Conservation (phyloP, 1,140 invertebrate genomes). For the Zaprionus davidi region DNA sequence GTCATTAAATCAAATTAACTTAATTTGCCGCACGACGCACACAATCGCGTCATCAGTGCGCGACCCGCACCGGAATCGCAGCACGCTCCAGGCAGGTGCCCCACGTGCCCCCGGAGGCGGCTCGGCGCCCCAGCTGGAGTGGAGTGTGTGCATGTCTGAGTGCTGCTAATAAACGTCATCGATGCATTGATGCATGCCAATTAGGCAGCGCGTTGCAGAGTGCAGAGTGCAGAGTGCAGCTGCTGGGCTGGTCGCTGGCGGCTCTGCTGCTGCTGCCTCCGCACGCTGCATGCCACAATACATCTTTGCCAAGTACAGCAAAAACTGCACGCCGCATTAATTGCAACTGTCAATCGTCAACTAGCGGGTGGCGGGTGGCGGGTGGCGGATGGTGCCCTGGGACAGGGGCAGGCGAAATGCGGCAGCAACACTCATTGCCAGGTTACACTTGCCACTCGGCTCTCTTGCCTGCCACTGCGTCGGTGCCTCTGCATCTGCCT, state of each 20-base stretch:
- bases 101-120: no score
- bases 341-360: conserved; percentile 72
- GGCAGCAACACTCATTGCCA: not conserved
- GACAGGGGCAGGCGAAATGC: not conserved
- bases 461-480: not conserved
- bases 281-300: conserved; percentile 10
- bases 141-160: conserved; percentile 63
- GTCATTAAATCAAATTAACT: conserved; percentile 75
- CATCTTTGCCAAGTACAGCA: conserved; percentile 68
- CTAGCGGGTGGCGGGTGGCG: not conserved
- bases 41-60: conserved; percentile 67
- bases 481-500: not conserved
- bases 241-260: not conserved
- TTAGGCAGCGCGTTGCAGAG: conserved; percentile 56
- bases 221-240: not conserved
- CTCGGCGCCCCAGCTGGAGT: no score
- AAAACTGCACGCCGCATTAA: conserved; percentile 71
- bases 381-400: not conserved
- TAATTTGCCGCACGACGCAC: conserved; percentile 74
- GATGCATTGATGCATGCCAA: conserved; percentile 80
- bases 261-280: not conserved
- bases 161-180: conserved; percentile 79
- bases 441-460: conserved; percentile 27
- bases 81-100: not conserved
- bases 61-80: conserved; percentile 5